These are phyloP conservation scores for Lepidocyrtinus sp. DNA, from an alignment of 2,888 invertebrate species.

Conservation along the genomic window DNA sequence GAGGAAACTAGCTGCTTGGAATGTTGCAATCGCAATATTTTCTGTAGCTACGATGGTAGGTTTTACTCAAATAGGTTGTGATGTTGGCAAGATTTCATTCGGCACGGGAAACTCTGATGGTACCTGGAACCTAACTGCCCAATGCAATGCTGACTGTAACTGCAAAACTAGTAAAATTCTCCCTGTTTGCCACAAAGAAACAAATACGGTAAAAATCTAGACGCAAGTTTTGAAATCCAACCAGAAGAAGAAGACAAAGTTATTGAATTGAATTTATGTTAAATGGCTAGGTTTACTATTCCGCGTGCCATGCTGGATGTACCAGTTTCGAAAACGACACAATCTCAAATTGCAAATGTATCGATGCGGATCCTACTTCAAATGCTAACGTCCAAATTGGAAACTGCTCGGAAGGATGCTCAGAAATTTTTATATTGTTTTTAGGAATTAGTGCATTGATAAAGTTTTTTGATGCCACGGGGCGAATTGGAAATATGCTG, in stretches of 20 bases:
- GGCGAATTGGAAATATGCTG: conserved; percentile 79
- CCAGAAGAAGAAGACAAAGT: too few species aligned
- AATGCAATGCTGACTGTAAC: conserved; percentile 77
- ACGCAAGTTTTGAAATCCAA: too few species aligned
- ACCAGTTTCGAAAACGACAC: conserved; percentile 72
- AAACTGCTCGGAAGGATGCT: conserved; percentile 77
- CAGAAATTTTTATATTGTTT: conserved; percentile 71
- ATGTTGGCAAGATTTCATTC: conserved; percentile 63
- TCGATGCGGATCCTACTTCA: conserved; percentile 66
- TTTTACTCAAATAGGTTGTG: conserved; percentile 67
- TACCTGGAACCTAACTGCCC: conserved; percentile 73
- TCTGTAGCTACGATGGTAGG: conserved; percentile 75
- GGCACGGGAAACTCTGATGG: conserved; percentile 46
- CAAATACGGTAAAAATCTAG: conserved; percentile 76
- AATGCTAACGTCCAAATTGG: conserved; percentile 73
- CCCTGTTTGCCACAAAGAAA: conserved; percentile 78
- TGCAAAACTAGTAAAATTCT: conserved; percentile 77
- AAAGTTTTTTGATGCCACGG: conserved; percentile 78
- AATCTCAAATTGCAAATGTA: conserved; percentile 72
- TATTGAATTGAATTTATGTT: too few species aligned
- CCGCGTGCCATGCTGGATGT: conserved; percentile 84
- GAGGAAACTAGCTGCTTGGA: conserved; percentile 74
- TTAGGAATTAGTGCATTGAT: conserved; percentile 72
- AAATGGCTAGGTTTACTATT: too few species aligned
- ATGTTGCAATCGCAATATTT: conserved; percentile 76